Base-by-base conservation (phyloP, 30 jellyfish, hydroid and myxozoan species). In the Mastigias papua region DNA sequence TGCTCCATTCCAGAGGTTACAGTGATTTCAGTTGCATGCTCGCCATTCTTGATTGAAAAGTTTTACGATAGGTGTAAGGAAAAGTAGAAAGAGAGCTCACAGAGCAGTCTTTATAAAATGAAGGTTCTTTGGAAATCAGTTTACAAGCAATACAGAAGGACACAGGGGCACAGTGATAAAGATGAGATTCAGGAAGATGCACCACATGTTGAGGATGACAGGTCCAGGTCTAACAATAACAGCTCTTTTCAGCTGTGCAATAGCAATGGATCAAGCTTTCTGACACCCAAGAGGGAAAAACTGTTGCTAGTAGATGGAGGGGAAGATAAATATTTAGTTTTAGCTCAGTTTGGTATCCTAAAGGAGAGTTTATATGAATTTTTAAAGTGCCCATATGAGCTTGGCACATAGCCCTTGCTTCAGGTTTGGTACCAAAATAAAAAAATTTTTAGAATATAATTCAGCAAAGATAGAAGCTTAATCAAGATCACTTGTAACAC, bases 361-460 rank as follows among this genome's bases (percentile, higher is more conserved):
- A 58, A 58, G 21, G 70, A 58, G 70, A 58, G 11, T 58, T 46
- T 58, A 20, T 4, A 58, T 58, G 70, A 58, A 58, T 58, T 58
- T 58, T 5, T 58, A 28, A 58, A 58, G 3, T 58, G 70, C 70
- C 70, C 70, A 78, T 27, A 1, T 57, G 57, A 78, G 79, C 69
- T 23, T 32, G 69, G 69, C 78, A 58, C 34, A 57, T 23, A 34
- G 78, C 89, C 89, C 30, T 78, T 78, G 78, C 13, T 15, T 42
- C 54, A 42, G 54, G 7, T 42, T 42, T 8, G 7, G 13, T 4
- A 42, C 7, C 7, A 42, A 42, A 42, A 4, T 8, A 42, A 42
- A 42, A 8, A 15, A 42, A 4, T 42, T 42, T 42, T 42, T 4
- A 42, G 13, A 4, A 42, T 42, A 42, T 42, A 42, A 8, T 42